Percentiles rank a stretch among this genome's conserved stretches.
These are phyloP conservation scores for Acanthoscelides obtectus DNA, from an alignment of 2,888 invertebrate species.

Conservation along the genomic window DNA sequence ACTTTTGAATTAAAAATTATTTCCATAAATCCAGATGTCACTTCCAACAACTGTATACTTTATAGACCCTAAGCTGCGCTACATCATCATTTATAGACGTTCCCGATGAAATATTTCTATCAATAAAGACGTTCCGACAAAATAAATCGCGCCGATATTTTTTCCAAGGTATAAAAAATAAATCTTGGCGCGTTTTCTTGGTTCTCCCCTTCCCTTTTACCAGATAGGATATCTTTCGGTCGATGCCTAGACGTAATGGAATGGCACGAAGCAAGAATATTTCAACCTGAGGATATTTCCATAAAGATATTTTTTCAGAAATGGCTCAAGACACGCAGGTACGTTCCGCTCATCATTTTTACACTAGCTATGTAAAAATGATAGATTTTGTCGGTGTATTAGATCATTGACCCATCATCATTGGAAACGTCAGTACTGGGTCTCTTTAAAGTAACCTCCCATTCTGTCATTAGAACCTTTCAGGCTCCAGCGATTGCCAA, in stretches of 20 bases:
- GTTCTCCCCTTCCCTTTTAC: neutral
- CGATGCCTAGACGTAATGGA: slow-evolving; percentile 11
- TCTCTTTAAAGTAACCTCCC: too few relatives aligned
- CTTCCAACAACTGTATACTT: neutral
- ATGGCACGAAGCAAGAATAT: slow-evolving; percentile 21
- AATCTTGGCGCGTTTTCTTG: neutral
- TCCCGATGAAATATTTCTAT: neutral
- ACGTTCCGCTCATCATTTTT: slow-evolving; percentile 16
- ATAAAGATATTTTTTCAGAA: slow-evolving; percentile 28
- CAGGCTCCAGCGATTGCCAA: too few relatives aligned
- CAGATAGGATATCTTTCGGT: neutral
- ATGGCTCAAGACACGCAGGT: slow-evolving; percentile 29
- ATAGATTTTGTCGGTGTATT: too few relatives aligned
- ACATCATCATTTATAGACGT: neutral
- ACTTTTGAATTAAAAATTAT: neutral
- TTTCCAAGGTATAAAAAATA: neutral
- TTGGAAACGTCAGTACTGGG: too few relatives aligned
- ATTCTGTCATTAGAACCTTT: too few relatives aligned
- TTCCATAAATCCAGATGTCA: neutral
- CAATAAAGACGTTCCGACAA: neutral
- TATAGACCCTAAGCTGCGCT: neutral
- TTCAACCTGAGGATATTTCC: slow-evolving; percentile 22
- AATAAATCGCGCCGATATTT: neutral
- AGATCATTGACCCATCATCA: too few relatives aligned
- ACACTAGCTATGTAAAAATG: slow-evolving; percentile 13